Percentiles rank a stretch among this genome's conserved stretches.
Conservation (phyloP, 2,113 vertebrate species). For the Protobothrops mucrosquamatus region DNA sequence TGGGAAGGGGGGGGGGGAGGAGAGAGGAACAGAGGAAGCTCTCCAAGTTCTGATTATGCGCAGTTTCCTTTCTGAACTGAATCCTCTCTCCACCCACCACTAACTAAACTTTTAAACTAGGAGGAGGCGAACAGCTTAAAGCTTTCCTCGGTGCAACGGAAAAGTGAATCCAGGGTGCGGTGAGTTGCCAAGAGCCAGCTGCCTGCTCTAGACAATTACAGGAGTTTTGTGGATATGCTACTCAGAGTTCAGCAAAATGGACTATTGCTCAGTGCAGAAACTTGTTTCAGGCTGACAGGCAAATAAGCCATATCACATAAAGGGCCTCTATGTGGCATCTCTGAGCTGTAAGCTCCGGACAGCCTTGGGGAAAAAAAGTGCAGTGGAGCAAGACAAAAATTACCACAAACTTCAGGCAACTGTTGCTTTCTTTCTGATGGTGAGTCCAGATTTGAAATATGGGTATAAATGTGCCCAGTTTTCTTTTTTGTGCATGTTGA, state of each 20-base stretch:
- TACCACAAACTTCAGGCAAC: constrained; percentile 69
- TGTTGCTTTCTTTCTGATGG: constrained; percentile 73
- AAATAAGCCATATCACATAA: constrained; percentile 72
- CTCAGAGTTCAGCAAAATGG: constrained; percentile 75
- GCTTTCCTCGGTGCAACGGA: constrained; percentile 60
- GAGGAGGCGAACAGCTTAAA: constrained; percentile 64
- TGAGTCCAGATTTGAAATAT: constrained; percentile 70
- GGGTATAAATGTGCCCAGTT: constrained; percentile 59
- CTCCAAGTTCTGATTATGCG: constrained; percentile 85
- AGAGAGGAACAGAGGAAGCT: constrained; percentile 78
- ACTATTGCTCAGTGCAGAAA: constrained; percentile 81
- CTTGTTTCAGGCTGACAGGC: constrained; percentile 77
- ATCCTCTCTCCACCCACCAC: constrained; percentile 86
- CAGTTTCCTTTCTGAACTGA: constrained; percentile 81
- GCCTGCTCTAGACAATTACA: constrained; percentile 58
- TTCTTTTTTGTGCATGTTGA: constrained; percentile 33
- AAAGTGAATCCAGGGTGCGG: constrained; percentile 62
- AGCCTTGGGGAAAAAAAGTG: constrained; percentile 72
- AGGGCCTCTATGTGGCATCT: constrained; percentile 77
- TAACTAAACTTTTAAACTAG: constrained; percentile 73
- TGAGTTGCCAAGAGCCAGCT: constrained; percentile 57
- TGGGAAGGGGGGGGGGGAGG: constrained; percentile 69
- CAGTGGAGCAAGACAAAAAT: constrained; percentile 72
- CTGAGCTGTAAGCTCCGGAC: constrained; percentile 71
- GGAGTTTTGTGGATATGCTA: constrained; percentile 65